A percentile compares a stretch with the other conserved stretches of the same genome.
Conservation (phyloP, 2,888 invertebrate species). For the Tyria jacobaeae region DNA sequence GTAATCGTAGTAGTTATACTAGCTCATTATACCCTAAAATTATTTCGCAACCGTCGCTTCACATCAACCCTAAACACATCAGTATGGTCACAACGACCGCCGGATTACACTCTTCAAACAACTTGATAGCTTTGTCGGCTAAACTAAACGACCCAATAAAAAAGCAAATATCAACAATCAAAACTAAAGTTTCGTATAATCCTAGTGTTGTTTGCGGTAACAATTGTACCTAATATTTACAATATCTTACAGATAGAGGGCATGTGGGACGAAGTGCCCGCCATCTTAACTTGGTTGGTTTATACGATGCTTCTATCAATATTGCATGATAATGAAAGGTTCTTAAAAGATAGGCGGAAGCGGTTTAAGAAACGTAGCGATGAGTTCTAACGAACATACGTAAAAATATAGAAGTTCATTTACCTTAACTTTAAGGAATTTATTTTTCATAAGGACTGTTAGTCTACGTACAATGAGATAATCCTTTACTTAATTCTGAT, state of each 20-base stretch:
- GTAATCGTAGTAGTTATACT: background rate
- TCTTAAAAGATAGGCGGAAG: slow-evolving; percentile 42
- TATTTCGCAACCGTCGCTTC: slow-evolving; percentile 25
- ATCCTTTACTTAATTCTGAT: too few relatives aligned
- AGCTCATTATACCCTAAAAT: slow-evolving; percentile 7
- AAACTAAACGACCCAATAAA: slow-evolving; percentile 67
- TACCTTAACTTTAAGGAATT: background rate
- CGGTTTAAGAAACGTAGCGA: slow-evolving; percentile 23
- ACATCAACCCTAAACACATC: slow-evolving; percentile 27
- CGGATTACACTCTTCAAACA: slow-evolving; percentile 50
- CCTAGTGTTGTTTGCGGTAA: slow-evolving; percentile 61
- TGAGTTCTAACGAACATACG: background rate
- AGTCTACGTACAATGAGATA: too few relatives aligned
- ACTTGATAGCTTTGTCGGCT: slow-evolving; percentile 51
- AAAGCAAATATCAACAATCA: slow-evolving; percentile 70
- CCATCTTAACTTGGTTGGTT: slow-evolving; percentile 65
- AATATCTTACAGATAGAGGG: slow-evolving; percentile 67
- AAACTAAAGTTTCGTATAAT: slow-evolving; percentile 52
- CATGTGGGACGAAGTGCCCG: slow-evolving; percentile 65
- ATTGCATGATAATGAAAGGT: slow-evolving; percentile 63
- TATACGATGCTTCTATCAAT: slow-evolving; percentile 71
- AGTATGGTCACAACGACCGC: slow-evolving; percentile 27
- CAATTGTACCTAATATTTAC: slow-evolving; percentile 71
- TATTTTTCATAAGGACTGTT: background rate
- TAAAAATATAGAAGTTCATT: background rate